Evolutionary conservation across 2,797 vertebrate species (phyloP), one percentile per base, ranked within the genome.

Genomic region (Oryzias sinensis): DNA sequence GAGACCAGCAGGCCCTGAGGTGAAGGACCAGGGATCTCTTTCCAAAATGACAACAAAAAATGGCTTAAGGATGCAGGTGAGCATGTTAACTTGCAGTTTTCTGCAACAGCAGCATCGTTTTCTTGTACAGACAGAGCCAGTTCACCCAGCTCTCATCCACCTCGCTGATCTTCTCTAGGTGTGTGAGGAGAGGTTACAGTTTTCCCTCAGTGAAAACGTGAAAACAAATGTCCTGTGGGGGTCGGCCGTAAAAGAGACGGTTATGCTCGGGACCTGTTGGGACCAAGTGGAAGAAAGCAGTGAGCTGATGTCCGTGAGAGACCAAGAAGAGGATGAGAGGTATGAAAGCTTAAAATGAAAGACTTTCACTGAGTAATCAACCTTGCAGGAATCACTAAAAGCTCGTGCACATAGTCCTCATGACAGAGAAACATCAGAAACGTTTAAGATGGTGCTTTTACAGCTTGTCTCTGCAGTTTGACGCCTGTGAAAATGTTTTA

Each of bases 181-280:
- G 70, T 96, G 94, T 86, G 94, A 96, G 74, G 96, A 97, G 76
- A 93, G 93, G 72, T 86, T 97, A 58, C 92, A 95, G 84, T 92
- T 93, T 83, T 95, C 94, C 5, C 90, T 97, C 53, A 90, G 93
- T 84, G 96, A 97, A 87, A 94, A 95, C n/a, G 94, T 97, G 76
- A 94, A 94, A 62, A 93, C 93, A 65, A 96, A 95, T 51, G 83
- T 95, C 53, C 91, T 97, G 7, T 94, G 93, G 79, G 91, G 88
- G 5, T 54, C 81, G 1, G 85, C 87, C 17, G 79, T 91, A 57
- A 88, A 88, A 65, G 92, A 93, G 69, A 80, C 85, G 0, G 90
- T 87, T 4, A 83, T 57, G 20, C 75, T 91, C 11, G 82, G 76
- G 42, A 87, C 90, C 41, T 93, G 91, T 92, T 87, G 90, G 14